phyloP scores from a whole-genome alignment of 2,797 vertebrate species.

The Streptopelia turtur region DNA sequence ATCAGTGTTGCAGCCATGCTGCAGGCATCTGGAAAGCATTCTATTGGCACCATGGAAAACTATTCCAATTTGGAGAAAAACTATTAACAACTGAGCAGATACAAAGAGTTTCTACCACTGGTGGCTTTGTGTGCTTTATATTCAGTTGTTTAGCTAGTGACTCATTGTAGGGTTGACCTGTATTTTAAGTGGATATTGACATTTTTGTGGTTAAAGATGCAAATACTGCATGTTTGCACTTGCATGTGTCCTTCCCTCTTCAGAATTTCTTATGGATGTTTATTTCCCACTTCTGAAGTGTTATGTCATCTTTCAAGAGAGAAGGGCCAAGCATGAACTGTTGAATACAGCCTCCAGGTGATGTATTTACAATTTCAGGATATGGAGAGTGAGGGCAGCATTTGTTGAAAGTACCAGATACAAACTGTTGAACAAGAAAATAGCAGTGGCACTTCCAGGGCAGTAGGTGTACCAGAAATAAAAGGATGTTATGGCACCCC shows the following conservation, averaged over 20 bases:
- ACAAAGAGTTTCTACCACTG: not conserved
- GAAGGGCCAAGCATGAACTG: not conserved
- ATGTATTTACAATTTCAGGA: not conserved
- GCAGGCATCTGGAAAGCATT: rapidly evolving
- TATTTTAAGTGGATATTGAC: not conserved
- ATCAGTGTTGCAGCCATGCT: not conserved
- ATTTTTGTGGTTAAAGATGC: not conserved
- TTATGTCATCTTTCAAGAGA: not conserved
- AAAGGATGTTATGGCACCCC: not conserved
- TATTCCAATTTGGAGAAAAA: not conserved
- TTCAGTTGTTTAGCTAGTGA: not conserved
- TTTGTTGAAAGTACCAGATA: not conserved
- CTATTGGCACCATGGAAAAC: not conserved
- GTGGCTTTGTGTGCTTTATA: not conserved
- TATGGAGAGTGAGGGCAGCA: not conserved
- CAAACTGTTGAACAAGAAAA: not conserved
- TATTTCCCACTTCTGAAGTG: not conserved
- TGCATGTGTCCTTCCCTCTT: not conserved
- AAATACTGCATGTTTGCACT: not conserved
- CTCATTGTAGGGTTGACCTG: not conserved
- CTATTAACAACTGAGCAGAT: not conserved
- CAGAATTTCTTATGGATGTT: not conserved
- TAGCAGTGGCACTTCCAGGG: not conserved
- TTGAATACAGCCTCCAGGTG: not conserved
- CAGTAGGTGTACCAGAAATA: not conserved